phyloP scores from a whole-genome alignment of 2,797 vertebrate genomes.

The Dendrocincla tyrannina region DNA sequence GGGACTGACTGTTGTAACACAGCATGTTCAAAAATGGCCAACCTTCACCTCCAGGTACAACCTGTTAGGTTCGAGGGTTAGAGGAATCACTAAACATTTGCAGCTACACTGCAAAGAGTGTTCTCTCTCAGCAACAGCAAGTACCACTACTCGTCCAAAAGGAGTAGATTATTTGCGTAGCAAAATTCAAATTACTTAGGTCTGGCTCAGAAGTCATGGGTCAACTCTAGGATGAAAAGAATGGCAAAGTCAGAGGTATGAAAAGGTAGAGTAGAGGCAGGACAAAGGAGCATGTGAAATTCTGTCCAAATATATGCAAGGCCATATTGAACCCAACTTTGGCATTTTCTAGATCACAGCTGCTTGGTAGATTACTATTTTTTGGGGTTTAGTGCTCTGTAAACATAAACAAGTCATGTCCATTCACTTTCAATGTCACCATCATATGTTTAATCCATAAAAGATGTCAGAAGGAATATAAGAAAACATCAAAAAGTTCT shows the following conservation, averaged over 20 bases:
- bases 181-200: neutral
- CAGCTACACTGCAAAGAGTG: neutral
- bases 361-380: neutral
- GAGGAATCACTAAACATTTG: neutral
- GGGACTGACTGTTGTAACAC: neutral
- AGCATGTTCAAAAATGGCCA: neutral
- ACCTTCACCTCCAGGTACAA: neutral
- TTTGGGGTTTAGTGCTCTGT: neutral
- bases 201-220: neutral
- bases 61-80: no score
- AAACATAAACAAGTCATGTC: neutral
- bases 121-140: neutral
- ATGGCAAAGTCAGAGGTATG: neutral
- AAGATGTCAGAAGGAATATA: neutral
- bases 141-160: neutral
- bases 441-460: neutral
- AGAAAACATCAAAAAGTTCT: neutral
- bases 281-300: neutral
- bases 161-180: neutral
- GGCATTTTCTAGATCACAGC: neutral
- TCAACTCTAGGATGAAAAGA: neutral
- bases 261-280: neutral
- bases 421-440: neutral
- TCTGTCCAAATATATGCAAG: neutral
- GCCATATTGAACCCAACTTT: neutral